phyloP scores from a whole-genome alignment of 2,888 invertebrate species.

The Drosophila borborema region DNA sequence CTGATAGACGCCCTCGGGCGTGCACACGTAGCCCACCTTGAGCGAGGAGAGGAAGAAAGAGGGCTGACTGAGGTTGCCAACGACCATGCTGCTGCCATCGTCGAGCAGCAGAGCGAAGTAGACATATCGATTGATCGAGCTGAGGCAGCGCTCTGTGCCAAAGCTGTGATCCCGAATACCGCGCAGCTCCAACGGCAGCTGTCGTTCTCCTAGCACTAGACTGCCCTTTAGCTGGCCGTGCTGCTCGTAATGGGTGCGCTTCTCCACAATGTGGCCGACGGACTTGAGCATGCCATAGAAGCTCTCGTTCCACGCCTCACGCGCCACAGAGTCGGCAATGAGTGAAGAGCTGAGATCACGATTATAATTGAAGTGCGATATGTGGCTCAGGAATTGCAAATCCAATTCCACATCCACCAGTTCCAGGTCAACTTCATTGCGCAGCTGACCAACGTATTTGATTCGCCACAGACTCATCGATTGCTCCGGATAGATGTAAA shows the following conservation, averaged over 20 bases:
- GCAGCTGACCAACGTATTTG: slow-evolving; percentile 89
- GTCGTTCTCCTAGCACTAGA: slow-evolving; percentile 86
- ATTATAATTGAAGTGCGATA: slow-evolving; percentile 90
- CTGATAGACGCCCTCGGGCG: slow-evolving; percentile 86
- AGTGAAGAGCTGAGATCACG: slow-evolving; percentile 88
- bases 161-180: slow-evolving; percentile 93
- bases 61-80: slow-evolving; percentile 92
- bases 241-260: slow-evolving; percentile 93
- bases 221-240: slow-evolving; percentile 89
- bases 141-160: slow-evolving; percentile 91
- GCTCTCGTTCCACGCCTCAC: slow-evolving; percentile 90
- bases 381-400: slow-evolving; percentile 88
- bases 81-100: slow-evolving; percentile 89
- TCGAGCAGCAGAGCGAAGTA: slow-evolving; percentile 91
- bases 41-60: slow-evolving; percentile 86
- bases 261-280: slow-evolving; percentile 85
- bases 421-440: slow-evolving; percentile 63
- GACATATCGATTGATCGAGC: slow-evolving; percentile 91
- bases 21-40: slow-evolving; percentile 88
- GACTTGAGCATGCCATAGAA: slow-evolving; percentile 89
- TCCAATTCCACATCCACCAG: slow-evolving; percentile 87
- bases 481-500: slow-evolving; percentile 88
- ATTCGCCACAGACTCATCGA: slow-evolving; percentile 92
- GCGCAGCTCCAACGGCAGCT: slow-evolving; percentile 87
- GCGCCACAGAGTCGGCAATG: slow-evolving; percentile 90